These are phyloP conservation scores for Calameuta idolon DNA, from an alignment of 2,888 invertebrate species.

Conservation along the genomic window DNA sequence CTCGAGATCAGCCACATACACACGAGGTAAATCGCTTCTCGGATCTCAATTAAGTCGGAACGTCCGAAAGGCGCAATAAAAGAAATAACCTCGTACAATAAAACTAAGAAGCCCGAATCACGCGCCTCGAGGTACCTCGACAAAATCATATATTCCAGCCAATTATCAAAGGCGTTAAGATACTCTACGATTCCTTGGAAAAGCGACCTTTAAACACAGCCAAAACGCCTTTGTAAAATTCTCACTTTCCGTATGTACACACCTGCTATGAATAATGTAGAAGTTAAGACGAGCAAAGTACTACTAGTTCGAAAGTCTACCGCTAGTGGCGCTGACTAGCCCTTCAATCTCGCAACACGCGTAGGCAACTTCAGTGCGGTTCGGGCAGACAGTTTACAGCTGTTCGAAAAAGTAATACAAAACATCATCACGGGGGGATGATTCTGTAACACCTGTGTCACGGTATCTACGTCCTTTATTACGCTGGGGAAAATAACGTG, in stretches of 20 bases:
- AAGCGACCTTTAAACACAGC: constrained; percentile 55
- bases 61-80: not conserved
- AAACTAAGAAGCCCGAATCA: not conserved
- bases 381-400: not conserved
- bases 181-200: constrained; percentile 55
- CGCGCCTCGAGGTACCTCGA: not conserved
- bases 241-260: not conserved
- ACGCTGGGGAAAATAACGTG: not conserved
- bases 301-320: not conserved
- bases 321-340: not conserved
- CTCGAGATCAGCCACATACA: not conserved
- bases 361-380: not conserved
- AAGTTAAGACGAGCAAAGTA: not conserved
- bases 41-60: not conserved
- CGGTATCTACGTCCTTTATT: not conserved
- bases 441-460: not conserved
- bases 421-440: not conserved
- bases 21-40: not conserved
- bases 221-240: constrained; percentile 30
- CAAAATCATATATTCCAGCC: not conserved
- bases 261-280: not conserved
- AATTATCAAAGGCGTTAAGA: constrained; percentile 60
- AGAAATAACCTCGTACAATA: not conserved
- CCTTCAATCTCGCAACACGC: not conserved
- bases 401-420: not conserved